These are phyloP conservation scores for Matsumurasca onukii DNA, from an alignment of 1,140 invertebrate genomes.

Conservation along the genomic window DNA sequence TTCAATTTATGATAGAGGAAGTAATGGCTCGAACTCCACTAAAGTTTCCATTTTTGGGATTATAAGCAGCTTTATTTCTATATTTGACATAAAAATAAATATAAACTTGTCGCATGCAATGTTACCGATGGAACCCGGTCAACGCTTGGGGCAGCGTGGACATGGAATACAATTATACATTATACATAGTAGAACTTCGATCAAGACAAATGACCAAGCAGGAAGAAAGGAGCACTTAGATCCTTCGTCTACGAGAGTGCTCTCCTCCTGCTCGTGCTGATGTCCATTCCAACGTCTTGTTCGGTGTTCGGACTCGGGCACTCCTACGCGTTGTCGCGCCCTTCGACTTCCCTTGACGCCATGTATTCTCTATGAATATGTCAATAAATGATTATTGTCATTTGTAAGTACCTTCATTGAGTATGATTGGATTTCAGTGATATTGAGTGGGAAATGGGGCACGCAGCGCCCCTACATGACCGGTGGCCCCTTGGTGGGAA, in stretches of 20 bases:
- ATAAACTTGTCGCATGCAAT: too few species aligned
- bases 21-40: too few species aligned
- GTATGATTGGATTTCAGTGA: not conserved
- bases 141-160: too few species aligned
- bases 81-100: too few species aligned
- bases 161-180: too few species aligned
- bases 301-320: not conserved
- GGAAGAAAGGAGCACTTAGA: too few species aligned
- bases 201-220: too few species aligned
- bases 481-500: slow-evolving; percentile 60
- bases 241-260: not conserved
- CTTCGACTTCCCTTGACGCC: not conserved
- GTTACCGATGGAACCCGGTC: too few species aligned
- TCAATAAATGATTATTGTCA: slow-evolving; percentile 5
- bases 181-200: too few species aligned
- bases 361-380: not conserved
- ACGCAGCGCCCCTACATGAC: slow-evolving; percentile 50
- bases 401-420: not conserved
- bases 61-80: too few species aligned
- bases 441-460: slow-evolving; percentile 31
- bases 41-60: too few species aligned
- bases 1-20: too few species aligned
- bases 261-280: not conserved
- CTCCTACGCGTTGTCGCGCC: not conserved
- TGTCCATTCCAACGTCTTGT: not conserved